Base-by-base conservation (phyloP, 2,888 invertebrate genomes). In the Platycnemis pennipes region DNA sequence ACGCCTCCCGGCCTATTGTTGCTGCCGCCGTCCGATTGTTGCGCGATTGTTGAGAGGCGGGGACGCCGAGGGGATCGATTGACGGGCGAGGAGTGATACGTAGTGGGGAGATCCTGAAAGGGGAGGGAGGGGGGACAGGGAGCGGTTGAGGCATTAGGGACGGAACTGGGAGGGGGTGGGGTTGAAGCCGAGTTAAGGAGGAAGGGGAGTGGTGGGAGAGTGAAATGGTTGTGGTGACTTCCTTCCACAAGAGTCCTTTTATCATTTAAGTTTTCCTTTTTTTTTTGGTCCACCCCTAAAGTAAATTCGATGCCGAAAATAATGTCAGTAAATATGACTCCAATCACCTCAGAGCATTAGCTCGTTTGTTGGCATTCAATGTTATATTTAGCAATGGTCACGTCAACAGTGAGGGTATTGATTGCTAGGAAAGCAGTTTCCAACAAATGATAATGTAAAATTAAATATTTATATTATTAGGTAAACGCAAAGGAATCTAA, bases 1-100 rank as follows among this genome's bases (percentile, higher is more conserved):
- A 87, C 87, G 87, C 45, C 87, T 87, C 88, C 88, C 88, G 31
- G 31, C 56, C 56, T 44, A 91, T 91, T 91, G 56, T 91, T 63
- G 63, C 56, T 63, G 42, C 37, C 56, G 42, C 63, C 56, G 42
- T 42, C 63, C 91, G 91, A 91, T 91, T 91, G 56, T 63, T 91
- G 56, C 56, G 42, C 56, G 91, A 91, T 63, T 63, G 63, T 63
- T 56, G 63, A 11, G 45, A 87, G 87, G 87, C 87, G 87, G 87
- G 87, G 87, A 44, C 46, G 87, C 45, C 11, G 42, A n/a, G 26
- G 87, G 87, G 46, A 45, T 87, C 87, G 87, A 87, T 87, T 87
- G 87, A 46, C 87, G 87, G n/a, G 45, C 45, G 87, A 45, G 37
- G 87, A 87, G 87, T 46, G 87, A 87, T 87, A 44, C 4, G 45